Evolutionary conservation across 2,888 invertebrate species (phyloP), one percentile per base, ranked within the genome.

Genomic region (Eudemis profundana): DNA sequence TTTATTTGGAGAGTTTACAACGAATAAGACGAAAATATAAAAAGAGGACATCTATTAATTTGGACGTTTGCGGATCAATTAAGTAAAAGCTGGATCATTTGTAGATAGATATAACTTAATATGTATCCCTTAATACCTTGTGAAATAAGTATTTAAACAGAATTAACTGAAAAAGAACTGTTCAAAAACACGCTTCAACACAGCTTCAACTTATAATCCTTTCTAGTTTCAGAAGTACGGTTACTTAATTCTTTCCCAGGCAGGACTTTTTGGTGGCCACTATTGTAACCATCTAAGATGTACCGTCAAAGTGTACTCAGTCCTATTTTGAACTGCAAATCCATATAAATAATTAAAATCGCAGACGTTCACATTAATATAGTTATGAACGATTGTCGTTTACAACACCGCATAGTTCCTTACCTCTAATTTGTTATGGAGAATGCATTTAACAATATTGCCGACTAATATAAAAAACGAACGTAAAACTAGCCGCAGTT

Each of bases 21-120:
- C 78, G 78, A 75, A 77, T 71, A 72, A 66, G 68, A 74, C 70
- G 68, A 38, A 0, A 19, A 8, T 51, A 33, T 12, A 8, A 10
- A 33, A 33, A 7, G 5, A 8, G 8, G 5, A 33, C 8, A 33
- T 33, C 33, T 14, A 14, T 47, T 23, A 47, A 47, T 23, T 5
- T 12, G 19, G 19, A 8, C 14, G 12, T 50, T 50, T 50, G 33
- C 12, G 33, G 17, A 17, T 15, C 29, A 8, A 8, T 33, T 23
- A 23, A 5, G 23, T 47, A 23, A 21, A 23, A 12, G 21, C 47
- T 14, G 47, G 5, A 27, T 23, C 42, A 23, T n/a, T 0, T n/a
- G n/a, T 12, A 23, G n/a, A 8, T 8, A 4, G 44, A 44, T 21
- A 19, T 8, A 7, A 17, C 42, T 17, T 17, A 15, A 17, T 1